Evolutionary conservation across 2,888 invertebrate genomes (phyloP).

Genomic region (Vannuccia rotundouncinata): DNA sequence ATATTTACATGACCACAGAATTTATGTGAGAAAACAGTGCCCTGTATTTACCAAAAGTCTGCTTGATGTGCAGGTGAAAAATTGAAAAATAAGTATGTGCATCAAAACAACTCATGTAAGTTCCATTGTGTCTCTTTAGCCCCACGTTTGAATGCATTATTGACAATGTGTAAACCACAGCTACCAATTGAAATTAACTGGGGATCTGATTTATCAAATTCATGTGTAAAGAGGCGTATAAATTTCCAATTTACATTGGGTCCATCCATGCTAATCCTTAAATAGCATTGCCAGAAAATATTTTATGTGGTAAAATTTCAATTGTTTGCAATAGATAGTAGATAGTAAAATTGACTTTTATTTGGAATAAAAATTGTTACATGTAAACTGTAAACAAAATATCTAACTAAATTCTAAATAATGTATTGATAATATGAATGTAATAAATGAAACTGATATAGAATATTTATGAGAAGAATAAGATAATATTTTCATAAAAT

Average conservation of each 20-base stretch:
- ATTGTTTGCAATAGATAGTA: not conserved
- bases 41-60: constrained; percentile 16
- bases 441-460: too few species aligned
- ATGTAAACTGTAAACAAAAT: too few species aligned
- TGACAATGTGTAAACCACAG: constrained; percentile 23
- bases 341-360: not conserved
- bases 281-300: not conserved
- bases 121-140: not conserved
- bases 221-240: constrained; percentile 6
- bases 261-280: constrained; percentile 1
- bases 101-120: constrained; percentile 11
- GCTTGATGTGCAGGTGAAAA: constrained; percentile 9
- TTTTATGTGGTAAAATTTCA: constrained; percentile 3
- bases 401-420: too few species aligned
- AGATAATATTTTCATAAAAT: too few species aligned
- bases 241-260: constrained; percentile 12
- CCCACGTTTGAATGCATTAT: not conserved
- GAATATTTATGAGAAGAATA: too few species aligned
- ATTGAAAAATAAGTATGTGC: constrained; percentile 1
- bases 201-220: constrained; percentile 19
- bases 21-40: constrained; percentile 17
- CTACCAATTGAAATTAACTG: constrained; percentile 17
- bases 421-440: too few species aligned
- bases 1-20: constrained; percentile 15
- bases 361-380: too few species aligned